Base-by-base conservation (phyloP, 1,140 invertebrate species). In the Teleopsis dalmanni region DNA sequence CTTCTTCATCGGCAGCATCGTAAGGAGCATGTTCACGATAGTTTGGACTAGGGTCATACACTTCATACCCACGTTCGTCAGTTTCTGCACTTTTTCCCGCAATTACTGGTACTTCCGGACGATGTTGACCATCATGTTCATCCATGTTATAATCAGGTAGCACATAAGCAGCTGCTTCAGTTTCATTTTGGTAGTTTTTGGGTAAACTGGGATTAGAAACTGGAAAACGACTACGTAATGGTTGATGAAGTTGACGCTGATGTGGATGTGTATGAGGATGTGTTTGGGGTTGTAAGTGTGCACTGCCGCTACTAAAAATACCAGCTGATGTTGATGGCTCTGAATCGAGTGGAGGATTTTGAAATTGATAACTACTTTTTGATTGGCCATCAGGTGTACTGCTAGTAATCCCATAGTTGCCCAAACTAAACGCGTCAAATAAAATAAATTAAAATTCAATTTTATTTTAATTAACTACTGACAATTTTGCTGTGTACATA, bases 31-130 rank as follows among this genome's bases (percentile, higher is more conserved):
- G 43, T 21, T 51, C 46, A 0, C 34, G 54, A 18, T 60, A 65
- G 10, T 67, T 59, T 3, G 65, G 64, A 57, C 64, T 67, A 0
- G 65, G 65, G 51, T 68, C 64, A 22, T 67, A 67, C 14, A 57
- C 50, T 25, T 66, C 64, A 26, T 66, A 67, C 42, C 50, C 49
- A 8, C 61, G 19, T 48, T 68, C 62, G 3, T 49, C 52, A 7
- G 50, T 52, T 25, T 49, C 47, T 0, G 22, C 25, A 4, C 16
- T 47, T n/a, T 9, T 22, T n/a, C 38, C 14, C 7, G 5, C 26
- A 14, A 29, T n/a, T 14, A 18, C n/a, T 29, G 5, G 14, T 10
- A 41, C 4, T 29, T 29, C 16, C 25, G 14, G 22, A 45, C 50
- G 13, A 2, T 40, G 21, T 2, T 14, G 16, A 25, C 23, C 27